Evolutionary conservation across 2,113 vertebrate genomes (phyloP).

Genomic region (Pandion haliaetus): DNA sequence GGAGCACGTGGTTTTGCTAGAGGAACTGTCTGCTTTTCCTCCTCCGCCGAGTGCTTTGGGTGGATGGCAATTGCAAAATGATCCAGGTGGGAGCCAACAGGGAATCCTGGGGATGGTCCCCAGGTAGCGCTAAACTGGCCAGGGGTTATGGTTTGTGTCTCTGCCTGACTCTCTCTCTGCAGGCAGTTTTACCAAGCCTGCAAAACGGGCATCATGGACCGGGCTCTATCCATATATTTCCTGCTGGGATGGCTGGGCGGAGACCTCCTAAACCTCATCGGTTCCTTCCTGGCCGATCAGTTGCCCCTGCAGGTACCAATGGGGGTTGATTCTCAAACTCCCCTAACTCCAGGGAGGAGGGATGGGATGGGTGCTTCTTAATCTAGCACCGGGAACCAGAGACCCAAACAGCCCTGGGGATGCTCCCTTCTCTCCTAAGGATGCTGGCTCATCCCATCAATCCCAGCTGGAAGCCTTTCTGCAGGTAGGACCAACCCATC

Average conservation of each 20-base stretch:
- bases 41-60: not conserved
- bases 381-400: not conserved
- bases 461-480: not conserved
- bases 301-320: constrained; percentile 88
- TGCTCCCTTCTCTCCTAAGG: not conserved
- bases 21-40: not conserved
- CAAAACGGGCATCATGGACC: constrained; percentile 89
- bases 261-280: constrained; percentile 91
- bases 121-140: rapidly evolving
- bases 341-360: not conserved
- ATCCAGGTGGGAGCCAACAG: not conserved
- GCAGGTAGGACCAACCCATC: rapidly evolving
- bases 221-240: constrained; percentile 92
- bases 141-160: not conserved
- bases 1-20: not conserved
- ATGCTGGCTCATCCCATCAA: not conserved
- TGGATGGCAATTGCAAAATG: rapidly evolving
- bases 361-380: not conserved
- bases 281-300: constrained; percentile 91
- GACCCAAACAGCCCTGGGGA: not conserved
- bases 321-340: not conserved
- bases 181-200: constrained; percentile 92
- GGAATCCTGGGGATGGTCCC: not conserved
- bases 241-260: constrained; percentile 91
- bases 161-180: not conserved